These are phyloP conservation scores for Pagrus major DNA, from an alignment of 2,113 vertebrate genomes.

Conservation along the genomic window DNA sequence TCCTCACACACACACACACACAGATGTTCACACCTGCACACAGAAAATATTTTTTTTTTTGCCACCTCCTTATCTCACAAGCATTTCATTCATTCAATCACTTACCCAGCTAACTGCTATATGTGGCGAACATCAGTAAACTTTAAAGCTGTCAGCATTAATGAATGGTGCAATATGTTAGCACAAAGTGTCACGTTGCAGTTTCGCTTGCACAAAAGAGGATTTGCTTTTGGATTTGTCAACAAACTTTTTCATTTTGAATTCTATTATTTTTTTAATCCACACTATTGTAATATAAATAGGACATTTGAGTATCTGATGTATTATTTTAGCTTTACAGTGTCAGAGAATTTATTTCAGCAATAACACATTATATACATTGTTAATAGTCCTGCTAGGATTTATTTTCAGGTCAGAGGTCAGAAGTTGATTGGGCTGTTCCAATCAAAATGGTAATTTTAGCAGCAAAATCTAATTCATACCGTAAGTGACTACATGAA, in stretches of 20 bases:
- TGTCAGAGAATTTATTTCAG: neutral
- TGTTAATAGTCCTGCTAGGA: neutral
- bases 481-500: neutral
- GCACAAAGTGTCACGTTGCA: neutral
- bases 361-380: neutral
- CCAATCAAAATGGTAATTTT: constrained; percentile 10
- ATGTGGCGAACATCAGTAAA: neutral
- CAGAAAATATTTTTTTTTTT: neutral
- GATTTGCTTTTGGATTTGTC: neutral
- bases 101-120: neutral
- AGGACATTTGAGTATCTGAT: neutral
- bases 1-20: neutral
- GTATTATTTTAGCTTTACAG: neutral
- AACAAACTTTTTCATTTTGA: too few relatives aligned
- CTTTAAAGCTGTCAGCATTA: neutral
- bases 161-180: neutral
- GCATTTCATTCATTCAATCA: too few relatives aligned
- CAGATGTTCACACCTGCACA: neutral
- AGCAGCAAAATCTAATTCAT: constrained; percentile 19
- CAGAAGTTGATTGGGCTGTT: constrained; percentile 4
- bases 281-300: neutral
- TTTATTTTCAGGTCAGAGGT: constrained; percentile 20
- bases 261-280: neutral
- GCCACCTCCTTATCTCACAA: neutral
- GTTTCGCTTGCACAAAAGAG: neutral